Base-by-base conservation (phyloP, 2,113 vertebrate species). In the Ictidomys tridecemlineatus region DNA sequence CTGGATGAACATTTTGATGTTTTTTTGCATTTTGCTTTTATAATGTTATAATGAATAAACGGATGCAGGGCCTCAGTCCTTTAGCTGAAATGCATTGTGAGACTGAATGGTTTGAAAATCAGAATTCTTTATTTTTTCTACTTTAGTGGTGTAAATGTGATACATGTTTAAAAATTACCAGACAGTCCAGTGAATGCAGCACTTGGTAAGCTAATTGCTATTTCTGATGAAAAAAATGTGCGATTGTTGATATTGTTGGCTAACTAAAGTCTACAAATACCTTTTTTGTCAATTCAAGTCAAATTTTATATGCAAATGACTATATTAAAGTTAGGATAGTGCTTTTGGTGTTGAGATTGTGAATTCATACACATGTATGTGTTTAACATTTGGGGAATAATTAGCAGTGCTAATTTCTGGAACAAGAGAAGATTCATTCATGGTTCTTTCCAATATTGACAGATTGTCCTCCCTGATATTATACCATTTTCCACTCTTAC, bases 401-500 rank as follows among this genome's bases (percentile, higher is more conserved):
- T 45, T 58, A 91, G 58, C 77, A 63, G 0, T 48, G 24, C 76
- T 70, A 11, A 72, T 80, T 72, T 93, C 39, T 79, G 28, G 22
- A 39, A 93, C 39, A 74, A 85, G 37, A 93, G 73, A 94, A 96
- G 48, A 70, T 42, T 28, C 17, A 39, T 74, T 79, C 82, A 28
- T 93, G 22, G 45, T 93, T 93, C 82, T 65, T 16, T 51, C 74
- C 63, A 48, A 30, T 79, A 48, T 14, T 39, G 14, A 12, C 26
- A 85, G 6, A 61, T 39, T 34, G 39, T 12, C 5, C 32, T 85
- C 42, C 32, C 20, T 82, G 58, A 20, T 63, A 7, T 30, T 58
- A 8, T 5, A 51, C 39, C 45, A 51, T 78, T 77, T 65, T 58
- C 90, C 9, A 1, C 28, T 74, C 28, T 89, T 9, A 48, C 16